Evolutionary conservation across 2,797 vertebrate genomes (phyloP), one percentile per base, ranked within the genome.

Genomic region (Vespertilio murinus): DNA sequence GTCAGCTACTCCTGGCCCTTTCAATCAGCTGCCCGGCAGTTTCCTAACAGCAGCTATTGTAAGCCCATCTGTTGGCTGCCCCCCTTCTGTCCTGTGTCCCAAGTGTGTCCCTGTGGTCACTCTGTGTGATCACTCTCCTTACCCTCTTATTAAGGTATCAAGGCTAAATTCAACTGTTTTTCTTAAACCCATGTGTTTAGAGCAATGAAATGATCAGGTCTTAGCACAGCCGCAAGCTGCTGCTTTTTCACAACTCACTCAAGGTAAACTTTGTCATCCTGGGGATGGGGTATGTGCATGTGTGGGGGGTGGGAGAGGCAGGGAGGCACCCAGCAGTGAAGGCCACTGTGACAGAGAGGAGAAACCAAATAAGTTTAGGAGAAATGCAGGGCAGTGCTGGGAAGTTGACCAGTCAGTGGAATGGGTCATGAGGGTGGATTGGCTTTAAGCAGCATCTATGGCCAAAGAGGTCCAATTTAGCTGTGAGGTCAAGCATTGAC

Each of bases 141-240:
- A 20, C 16, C 33, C 35, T 93, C 23, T 88, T 74, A 84, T 81
- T 67, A 69, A 85, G 52, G 65, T 79, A 94, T 45, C 71, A 87
- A 86, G n/a, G 33, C 30, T 30, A 83, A 83, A 78, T 94, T 9
- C 42, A 35, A 47, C 42, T 42, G 42, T 42, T 69, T 84, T 93
- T 89, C 82, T 80, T 79, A 82, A 92, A 30, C 18, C 49, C 33
- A 22, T 25, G 2, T 91, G 54, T 38, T 61, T 71, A 14, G 59
- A 61, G 28, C 59, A 61, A 61, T 59, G 22, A 74, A 49, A 52
- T 52, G 40, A 47, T 35, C 3, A 28, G 69, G 61, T 25, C 56
- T 47, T 28, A 56, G 78, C 54, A 28, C 13, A 28, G 33, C 45
- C 56, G 1, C 25, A 3, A 79, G 67, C 13, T 25, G 67, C 13